Conservation (phyloP, 2,888 invertebrate species). For the Drosophila paracracens region DNA sequence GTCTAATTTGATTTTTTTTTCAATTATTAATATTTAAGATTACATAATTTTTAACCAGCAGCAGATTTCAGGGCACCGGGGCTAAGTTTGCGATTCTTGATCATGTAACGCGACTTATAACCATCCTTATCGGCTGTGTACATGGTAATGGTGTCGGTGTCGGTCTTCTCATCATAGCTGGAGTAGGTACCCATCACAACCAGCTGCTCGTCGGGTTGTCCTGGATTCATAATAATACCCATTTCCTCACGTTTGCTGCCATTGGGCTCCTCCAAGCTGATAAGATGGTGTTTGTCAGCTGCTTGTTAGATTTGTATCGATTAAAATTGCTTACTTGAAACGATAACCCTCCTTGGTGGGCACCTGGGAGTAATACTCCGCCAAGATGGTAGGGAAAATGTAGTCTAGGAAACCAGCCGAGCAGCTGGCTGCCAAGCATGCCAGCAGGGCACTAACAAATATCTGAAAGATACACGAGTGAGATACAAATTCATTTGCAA, state of each 20-base stretch:
- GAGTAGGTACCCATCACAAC: constrained; percentile 83
- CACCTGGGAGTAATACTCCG: constrained; percentile 72
- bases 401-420: constrained; percentile 77
- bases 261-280: constrained; percentile 81
- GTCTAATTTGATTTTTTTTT: constrained; percentile 1
- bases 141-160: constrained; percentile 82
- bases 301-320: not conserved
- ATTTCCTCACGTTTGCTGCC: constrained; percentile 83
- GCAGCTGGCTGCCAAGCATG: constrained; percentile 64
- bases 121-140: constrained; percentile 85
- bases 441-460: constrained; percentile 66
- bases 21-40: constrained; percentile 11
- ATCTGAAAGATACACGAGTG: constrained; percentile 52
- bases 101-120: constrained; percentile 80
- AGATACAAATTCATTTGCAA: constrained; percentile 13
- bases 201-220: constrained; percentile 81
- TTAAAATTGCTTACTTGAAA: constrained; percentile 71
- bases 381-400: constrained; percentile 72
- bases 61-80: constrained; percentile 74
- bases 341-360: constrained; percentile 83
- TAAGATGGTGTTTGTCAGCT: not conserved
- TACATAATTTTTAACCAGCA: constrained; percentile 70
- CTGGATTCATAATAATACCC: constrained; percentile 83
- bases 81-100: constrained; percentile 82
- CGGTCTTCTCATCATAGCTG: constrained; percentile 80